These are phyloP conservation scores for Sciaenops ocellatus DNA, from an alignment of 2,797 vertebrate genomes.

Conservation along the genomic window DNA sequence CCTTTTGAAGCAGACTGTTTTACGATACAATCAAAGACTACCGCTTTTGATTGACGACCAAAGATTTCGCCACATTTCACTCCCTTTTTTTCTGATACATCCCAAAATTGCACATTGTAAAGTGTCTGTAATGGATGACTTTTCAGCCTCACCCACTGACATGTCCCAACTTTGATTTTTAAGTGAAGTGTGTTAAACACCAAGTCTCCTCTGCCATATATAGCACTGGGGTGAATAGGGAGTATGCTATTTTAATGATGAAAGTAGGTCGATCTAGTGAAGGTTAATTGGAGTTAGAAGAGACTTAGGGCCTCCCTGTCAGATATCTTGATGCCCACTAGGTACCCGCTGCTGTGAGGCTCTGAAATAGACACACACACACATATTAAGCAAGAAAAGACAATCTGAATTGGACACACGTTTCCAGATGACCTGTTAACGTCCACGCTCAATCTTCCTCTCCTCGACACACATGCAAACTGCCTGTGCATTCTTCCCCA, in stretches of 20 bases:
- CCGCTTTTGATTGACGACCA: background rate
- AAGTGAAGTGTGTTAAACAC: conserved; percentile 30
- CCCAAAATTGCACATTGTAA: background rate
- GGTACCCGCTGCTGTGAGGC: conserved; percentile 37
- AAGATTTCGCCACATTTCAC: background rate
- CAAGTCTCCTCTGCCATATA: conserved; percentile 51
- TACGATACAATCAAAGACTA: background rate
- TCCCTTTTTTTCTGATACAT: background rate
- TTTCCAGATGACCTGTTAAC: conserved; percentile 56
- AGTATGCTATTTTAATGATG: conserved; percentile 70
- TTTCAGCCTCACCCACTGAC: background rate
- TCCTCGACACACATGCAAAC: conserved; percentile 26
- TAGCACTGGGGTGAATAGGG: conserved; percentile 56
- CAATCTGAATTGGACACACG: conserved; percentile 19
- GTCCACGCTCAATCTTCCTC: conserved; percentile 44
- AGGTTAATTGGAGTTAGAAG: conserved; percentile 77
- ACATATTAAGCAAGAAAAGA: conserved; percentile 12
- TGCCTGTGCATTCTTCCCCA: conserved; percentile 57
- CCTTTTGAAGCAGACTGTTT: background rate
- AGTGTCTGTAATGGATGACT: background rate
- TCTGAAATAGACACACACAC: conserved; percentile 21
- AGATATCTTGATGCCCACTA: conserved; percentile 50
- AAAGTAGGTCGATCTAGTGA: conserved; percentile 75
- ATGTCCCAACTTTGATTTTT: conserved; percentile 29
- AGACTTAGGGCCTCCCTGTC: conserved; percentile 50